Evolutionary conservation across 2,113 vertebrate genomes (phyloP).

Genomic region (Excalfactoria chinensis): DNA sequence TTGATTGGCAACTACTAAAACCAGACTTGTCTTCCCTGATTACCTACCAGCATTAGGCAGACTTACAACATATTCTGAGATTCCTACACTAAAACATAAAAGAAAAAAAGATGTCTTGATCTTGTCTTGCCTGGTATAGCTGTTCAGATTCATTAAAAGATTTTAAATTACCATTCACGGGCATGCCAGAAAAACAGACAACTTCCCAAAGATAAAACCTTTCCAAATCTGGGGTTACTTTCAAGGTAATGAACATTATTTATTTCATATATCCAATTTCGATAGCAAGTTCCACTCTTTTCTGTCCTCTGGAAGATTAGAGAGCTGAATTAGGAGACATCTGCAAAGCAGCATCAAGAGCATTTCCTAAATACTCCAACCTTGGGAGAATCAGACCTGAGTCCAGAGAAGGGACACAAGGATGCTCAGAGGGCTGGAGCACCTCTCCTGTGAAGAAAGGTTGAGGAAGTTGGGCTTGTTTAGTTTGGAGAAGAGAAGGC

Average conservation of each 20-base stretch:
- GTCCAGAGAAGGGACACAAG: no score
- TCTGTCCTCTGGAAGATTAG: not conserved
- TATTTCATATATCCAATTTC: not conserved
- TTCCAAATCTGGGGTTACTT: not conserved
- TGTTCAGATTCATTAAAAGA: not conserved
- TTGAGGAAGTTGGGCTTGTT: no score
- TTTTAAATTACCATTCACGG: not conserved
- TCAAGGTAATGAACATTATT: not conserved
- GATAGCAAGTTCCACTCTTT: not conserved
- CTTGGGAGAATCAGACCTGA: not conserved
- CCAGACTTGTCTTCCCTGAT: constrained; percentile 33
- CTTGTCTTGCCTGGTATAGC: not conserved
- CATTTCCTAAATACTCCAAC: not conserved
- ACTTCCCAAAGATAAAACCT: constrained; percentile 11
- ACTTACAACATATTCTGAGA: constrained; percentile 6
- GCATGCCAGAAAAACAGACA: not conserved
- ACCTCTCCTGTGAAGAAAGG: no score
- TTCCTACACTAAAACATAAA: constrained; percentile 16
- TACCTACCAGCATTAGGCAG: not conserved
- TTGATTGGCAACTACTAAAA: constrained; percentile 43
- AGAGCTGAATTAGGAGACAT: not conserved
- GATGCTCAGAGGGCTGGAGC: no score
- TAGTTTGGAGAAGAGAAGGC: no score
- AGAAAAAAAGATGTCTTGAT: not conserved
- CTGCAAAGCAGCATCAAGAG: not conserved